These are phyloP conservation scores for Zygaena filipendulae DNA, from an alignment of 2,888 invertebrate genomes.

Conservation along the genomic window DNA sequence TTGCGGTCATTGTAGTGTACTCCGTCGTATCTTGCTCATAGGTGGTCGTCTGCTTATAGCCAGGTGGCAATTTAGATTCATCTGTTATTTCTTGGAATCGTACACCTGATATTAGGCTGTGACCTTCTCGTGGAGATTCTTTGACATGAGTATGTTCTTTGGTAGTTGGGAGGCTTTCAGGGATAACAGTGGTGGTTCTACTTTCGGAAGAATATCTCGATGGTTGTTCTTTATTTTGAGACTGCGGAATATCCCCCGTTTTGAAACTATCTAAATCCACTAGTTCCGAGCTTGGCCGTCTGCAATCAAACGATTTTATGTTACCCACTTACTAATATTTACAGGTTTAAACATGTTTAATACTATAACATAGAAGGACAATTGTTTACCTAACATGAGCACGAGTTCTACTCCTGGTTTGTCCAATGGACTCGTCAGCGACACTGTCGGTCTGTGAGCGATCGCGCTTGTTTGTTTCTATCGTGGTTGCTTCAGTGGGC, in stretches of 20 bases:
- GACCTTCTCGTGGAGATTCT: constrained; percentile 43
- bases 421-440: constrained; percentile 55
- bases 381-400: constrained; percentile 66
- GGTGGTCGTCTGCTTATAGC: constrained; percentile 47
- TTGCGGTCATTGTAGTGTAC: constrained; percentile 74
- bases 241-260: constrained; percentile 70
- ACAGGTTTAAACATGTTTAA: constrained; percentile 3
- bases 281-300: constrained; percentile 81
- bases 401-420: constrained; percentile 66
- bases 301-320: constrained; percentile 36
- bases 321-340: too few relatives aligned
- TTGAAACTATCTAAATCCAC: constrained; percentile 87
- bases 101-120: constrained; percentile 45
- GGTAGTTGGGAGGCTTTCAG: constrained; percentile 41
- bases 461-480: constrained; percentile 48
- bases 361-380: constrained; percentile 5
- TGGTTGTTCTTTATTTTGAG: constrained; percentile 61
- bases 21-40: constrained; percentile 65
- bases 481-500: constrained; percentile 51
- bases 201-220: constrained; percentile 56
- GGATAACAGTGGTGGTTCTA: constrained; percentile 65
- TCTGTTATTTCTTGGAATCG: constrained; percentile 50
- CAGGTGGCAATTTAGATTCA: constrained; percentile 49
- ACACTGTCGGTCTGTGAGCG: constrained; percentile 51
- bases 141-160: constrained; percentile 37